A percentile compares a stretch with the other conserved stretches of the same genome.
These are phyloP conservation scores for Belonocnema kinseyi DNA, from an alignment of 1,140 invertebrate genomes.

Conservation along the genomic window DNA sequence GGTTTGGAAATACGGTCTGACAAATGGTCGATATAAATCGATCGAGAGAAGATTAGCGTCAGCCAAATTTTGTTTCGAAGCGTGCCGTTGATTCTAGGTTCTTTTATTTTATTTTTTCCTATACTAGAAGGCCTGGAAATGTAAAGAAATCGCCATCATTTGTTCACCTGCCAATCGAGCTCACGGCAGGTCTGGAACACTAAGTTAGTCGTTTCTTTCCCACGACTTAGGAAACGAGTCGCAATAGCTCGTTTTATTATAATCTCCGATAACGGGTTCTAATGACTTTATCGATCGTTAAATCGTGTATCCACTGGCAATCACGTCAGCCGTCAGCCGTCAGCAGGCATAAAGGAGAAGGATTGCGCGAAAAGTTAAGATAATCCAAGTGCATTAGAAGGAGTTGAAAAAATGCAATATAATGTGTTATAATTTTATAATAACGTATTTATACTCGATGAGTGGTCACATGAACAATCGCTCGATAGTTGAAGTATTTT, in stretches of 20 bases:
- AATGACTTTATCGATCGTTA: slow-evolving; percentile 31
- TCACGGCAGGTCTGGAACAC: slow-evolving; percentile 23
- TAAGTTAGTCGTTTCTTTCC: slow-evolving; percentile 29
- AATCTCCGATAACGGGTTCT: slow-evolving; percentile 20
- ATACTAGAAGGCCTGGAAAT: slow-evolving; percentile 8
- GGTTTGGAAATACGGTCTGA: neutral
- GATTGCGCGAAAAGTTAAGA: slow-evolving; percentile 14
- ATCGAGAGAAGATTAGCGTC: slow-evolving; percentile 6
- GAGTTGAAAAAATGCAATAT: slow-evolving; percentile 1
- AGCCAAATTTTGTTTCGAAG: slow-evolving; percentile 20
- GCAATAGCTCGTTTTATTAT: slow-evolving; percentile 28
- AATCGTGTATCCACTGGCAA: slow-evolving; percentile 14
- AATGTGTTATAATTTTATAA: slow-evolving; percentile 10
- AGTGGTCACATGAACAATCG: neutral
- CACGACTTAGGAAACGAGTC: slow-evolving; percentile 26
- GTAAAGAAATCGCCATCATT: slow-evolving; percentile 27
- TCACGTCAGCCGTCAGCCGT: neutral
- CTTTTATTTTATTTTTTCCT: neutral
- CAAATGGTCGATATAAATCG: slow-evolving; percentile 26
- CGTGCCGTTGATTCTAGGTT: slow-evolving; percentile 20
- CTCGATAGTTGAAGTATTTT: neutral
- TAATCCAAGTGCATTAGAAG: neutral
- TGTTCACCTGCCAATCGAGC: slow-evolving; percentile 30
- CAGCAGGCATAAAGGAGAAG: slow-evolving; percentile 19
- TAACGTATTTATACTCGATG: neutral